phyloP scores from a whole-genome alignment of 2,888 invertebrate species.

The Brachyopa scutellaris region DNA sequence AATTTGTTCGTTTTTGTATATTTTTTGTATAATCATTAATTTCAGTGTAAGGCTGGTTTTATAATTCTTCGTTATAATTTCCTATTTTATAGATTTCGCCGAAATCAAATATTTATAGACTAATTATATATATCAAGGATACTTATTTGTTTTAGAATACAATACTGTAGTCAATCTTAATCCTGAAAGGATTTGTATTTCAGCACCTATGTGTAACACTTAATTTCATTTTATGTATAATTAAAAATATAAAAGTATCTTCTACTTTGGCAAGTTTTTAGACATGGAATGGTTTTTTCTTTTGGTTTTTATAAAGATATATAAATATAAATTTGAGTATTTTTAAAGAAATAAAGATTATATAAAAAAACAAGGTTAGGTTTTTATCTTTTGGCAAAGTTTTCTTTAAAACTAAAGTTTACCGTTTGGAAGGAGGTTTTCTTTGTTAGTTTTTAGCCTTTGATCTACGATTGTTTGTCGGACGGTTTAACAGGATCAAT shows the following conservation, averaged over 20 bases:
- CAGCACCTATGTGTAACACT: no score
- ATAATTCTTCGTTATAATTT: not conserved
- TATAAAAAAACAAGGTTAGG: constrained; percentile 23
- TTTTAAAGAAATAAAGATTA: no score
- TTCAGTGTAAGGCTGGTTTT: not conserved
- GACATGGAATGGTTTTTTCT: constrained; percentile 38
- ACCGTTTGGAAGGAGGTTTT: constrained; percentile 29
- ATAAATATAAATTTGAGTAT: no score
- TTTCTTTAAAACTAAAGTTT: constrained; percentile 24
- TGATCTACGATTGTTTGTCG: constrained; percentile 31
- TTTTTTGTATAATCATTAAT: not conserved
- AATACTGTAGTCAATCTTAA: not conserved
- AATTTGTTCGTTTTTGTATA: not conserved
- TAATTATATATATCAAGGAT: constrained; percentile 3
- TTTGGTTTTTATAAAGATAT: not conserved
- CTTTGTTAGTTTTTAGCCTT: constrained; percentile 15
- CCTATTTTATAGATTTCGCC: not conserved
- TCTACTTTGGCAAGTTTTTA: constrained; percentile 29
- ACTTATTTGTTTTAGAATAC: not conserved
- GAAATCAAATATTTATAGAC: constrained; percentile 3
- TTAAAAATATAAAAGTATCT: constrained; percentile 1
- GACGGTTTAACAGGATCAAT: constrained; percentile 45
- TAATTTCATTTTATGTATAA: constrained; percentile 3
- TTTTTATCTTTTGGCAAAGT: constrained; percentile 46
- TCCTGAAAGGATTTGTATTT: not conserved